Conservation (phyloP, 2,888 invertebrate genomes). For the Leptopilina drosophilae region DNA sequence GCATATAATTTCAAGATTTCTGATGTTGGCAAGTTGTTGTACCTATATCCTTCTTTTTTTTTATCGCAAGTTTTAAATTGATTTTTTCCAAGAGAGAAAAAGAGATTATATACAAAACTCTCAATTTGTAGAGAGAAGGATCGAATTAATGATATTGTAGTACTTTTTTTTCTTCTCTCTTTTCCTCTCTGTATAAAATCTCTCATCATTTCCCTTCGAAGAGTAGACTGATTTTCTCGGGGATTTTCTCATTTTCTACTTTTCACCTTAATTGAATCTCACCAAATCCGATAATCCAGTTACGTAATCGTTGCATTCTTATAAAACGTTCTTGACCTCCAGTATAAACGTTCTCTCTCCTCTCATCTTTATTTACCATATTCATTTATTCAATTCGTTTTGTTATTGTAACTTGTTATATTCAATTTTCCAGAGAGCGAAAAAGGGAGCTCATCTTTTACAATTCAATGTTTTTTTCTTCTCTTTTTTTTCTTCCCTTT, state of each 20-base stretch:
- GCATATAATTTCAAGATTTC: neutral
- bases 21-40: too few species aligned
- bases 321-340: constrained; percentile 7
- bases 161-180: neutral
- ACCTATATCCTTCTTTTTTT: too few species aligned
- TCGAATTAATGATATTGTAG: neutral
- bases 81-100: too few species aligned
- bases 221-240: constrained; percentile 7
- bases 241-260: constrained; percentile 3
- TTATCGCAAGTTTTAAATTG: too few species aligned
- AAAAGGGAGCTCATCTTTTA: constrained; percentile 5
- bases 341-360: neutral
- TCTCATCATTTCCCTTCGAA: constrained; percentile 6
- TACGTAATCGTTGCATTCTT: neutral
- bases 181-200: neutral
- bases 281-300: constrained; percentile 11
- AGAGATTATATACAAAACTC: neutral
- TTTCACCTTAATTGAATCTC: constrained; percentile 18
- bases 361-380: constrained; percentile 1
- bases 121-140: neutral
- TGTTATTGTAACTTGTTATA: constrained; percentile 12
- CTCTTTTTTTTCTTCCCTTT: too few species aligned
- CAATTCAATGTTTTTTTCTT: neutral
- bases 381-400: neutral
- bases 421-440: neutral